Conservation (phyloP, 2,888 invertebrate genomes). For the Empis stercorea region DNA sequence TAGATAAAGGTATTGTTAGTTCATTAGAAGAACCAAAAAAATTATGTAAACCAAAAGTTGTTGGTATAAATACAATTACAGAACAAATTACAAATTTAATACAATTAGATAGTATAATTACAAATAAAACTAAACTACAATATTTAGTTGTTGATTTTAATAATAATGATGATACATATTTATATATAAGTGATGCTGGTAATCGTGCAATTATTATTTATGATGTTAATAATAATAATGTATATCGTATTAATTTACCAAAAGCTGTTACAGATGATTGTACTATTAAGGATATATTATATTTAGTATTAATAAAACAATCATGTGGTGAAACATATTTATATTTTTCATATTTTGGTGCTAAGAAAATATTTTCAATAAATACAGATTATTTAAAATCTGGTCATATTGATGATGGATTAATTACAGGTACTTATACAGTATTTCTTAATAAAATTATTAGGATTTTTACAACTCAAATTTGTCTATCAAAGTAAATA, state of each 20-base stretch:
- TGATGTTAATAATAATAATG: constrained; percentile 46
- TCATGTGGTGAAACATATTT: constrained; percentile 44
- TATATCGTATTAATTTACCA: constrained; percentile 51
- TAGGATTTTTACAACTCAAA: no score
- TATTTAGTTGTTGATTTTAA: constrained; percentile 55
- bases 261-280: constrained; percentile 40
- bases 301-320: constrained; percentile 47
- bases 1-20: constrained; percentile 58
- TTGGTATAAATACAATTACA: constrained; percentile 45
- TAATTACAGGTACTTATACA: constrained; percentile 30
- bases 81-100: constrained; percentile 49
- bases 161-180: constrained; percentile 45
- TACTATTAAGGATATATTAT: constrained; percentile 48
- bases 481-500: no score
- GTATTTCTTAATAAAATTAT: no score
- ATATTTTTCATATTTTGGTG: constrained; percentile 49
- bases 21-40: constrained; percentile 50
- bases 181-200: constrained; percentile 55
- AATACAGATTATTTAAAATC: constrained; percentile 48
- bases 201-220: constrained; percentile 54
- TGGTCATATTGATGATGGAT: constrained; percentile 42
- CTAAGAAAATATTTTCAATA: constrained; percentile 49
- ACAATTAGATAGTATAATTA: constrained; percentile 45
- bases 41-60: constrained; percentile 55
- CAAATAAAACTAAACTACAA: constrained; percentile 49